These are phyloP conservation scores for Drosophila antonietae DNA, from an alignment of 2,888 invertebrate genomes.

Conservation along the genomic window DNA sequence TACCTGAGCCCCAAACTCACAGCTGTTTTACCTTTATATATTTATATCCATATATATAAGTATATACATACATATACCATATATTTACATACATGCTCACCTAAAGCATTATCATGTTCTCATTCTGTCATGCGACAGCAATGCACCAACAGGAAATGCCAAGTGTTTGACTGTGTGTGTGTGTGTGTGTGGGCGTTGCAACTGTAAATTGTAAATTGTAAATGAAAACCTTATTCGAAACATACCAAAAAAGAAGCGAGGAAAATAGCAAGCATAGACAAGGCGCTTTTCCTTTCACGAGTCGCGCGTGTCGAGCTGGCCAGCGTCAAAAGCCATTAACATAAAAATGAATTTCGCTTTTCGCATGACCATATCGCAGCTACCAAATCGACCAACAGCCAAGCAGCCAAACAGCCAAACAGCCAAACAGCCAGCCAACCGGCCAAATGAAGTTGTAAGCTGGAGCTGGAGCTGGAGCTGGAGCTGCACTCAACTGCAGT, in stretches of 20 bases:
- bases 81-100: background rate
- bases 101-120: conserved; percentile 24
- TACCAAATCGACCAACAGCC: conserved; percentile 61
- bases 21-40: conserved; percentile 10
- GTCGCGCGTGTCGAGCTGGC: conserved; percentile 64
- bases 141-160: conserved; percentile 64
- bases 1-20: conserved; percentile 33
- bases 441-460: conserved; percentile 57
- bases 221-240: conserved; percentile 21
- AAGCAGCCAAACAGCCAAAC: conserved; percentile 21
- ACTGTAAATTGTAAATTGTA: conserved; percentile 50
- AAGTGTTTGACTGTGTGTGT: background rate
- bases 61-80: background rate
- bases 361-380: conserved; percentile 65
- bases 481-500: conserved; percentile 17
- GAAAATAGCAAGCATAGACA: conserved; percentile 4
- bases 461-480: conserved; percentile 6
- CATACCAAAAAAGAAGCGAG: conserved; percentile 1
- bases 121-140: conserved; percentile 57
- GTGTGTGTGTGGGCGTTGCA: conserved; percentile 31
- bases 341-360: conserved; percentile 78
- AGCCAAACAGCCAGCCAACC: conserved; percentile 22
- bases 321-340: conserved; percentile 73
- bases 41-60: background rate
- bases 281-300: conserved; percentile 71